Percentiles rank a stretch among this genome's conserved stretches.
Evolutionary conservation across 2,113 vertebrate species (phyloP).

Genomic region (Labeo rohita): DNA sequence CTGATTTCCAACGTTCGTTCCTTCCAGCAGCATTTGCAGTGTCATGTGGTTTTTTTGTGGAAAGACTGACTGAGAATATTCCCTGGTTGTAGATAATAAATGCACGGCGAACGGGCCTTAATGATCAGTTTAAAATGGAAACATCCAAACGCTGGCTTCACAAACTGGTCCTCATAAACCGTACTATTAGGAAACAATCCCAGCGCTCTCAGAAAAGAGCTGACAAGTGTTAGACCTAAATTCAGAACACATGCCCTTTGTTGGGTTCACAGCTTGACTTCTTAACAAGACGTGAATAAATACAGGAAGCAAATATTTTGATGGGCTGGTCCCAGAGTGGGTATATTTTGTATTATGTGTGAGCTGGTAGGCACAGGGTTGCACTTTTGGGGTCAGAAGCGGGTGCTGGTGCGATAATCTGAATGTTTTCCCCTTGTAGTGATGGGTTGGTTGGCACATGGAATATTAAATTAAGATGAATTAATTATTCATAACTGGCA

Average conservation of each 20-base stretch:
- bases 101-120: slow-evolving; percentile 61
- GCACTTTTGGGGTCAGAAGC: neutral
- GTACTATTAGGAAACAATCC: slow-evolving; percentile 73
- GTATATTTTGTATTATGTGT: neutral
- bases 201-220: slow-evolving; percentile 66
- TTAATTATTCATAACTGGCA: neutral
- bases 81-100: slow-evolving; percentile 67
- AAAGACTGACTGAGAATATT: slow-evolving; percentile 69
- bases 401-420: neutral
- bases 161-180: slow-evolving; percentile 72
- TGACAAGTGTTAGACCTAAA: slow-evolving; percentile 72
- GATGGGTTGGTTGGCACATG: neutral
- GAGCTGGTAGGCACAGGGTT: neutral
- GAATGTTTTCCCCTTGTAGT: neutral
- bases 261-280: slow-evolving; percentile 40
- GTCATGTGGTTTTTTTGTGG: slow-evolving; percentile 62
- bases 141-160: slow-evolving; percentile 65
- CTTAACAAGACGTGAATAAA: slow-evolving; percentile 11
- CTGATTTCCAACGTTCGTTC: slow-evolving; percentile 9
- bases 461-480: neutral
- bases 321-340: neutral
- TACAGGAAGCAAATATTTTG: slow-evolving; percentile 27
- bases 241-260: slow-evolving; percentile 66
- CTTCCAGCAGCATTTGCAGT: slow-evolving; percentile 44
- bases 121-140: slow-evolving; percentile 76